Percentiles rank a stretch among this genome's conserved stretches.
phyloP scores from a whole-genome alignment of 1,140 invertebrate genomes.

The Cepaea nemoralis region DNA sequence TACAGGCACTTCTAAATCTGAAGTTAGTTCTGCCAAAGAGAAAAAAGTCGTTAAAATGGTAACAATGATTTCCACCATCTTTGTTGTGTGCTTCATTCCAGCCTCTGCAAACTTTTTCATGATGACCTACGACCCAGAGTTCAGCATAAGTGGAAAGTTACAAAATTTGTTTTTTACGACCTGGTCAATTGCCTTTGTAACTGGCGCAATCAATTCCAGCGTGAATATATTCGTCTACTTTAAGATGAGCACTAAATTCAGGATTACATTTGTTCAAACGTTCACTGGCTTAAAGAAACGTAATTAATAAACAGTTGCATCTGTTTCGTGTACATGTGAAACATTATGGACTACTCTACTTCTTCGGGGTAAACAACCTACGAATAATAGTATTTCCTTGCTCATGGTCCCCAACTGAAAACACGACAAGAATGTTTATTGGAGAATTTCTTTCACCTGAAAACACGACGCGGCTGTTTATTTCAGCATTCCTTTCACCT shows the following conservation, averaged over 20 bases:
- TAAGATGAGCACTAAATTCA: slow-evolving; percentile 27
- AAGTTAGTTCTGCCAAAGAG: not conserved
- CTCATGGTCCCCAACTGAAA: too few species aligned
- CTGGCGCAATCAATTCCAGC: not conserved
- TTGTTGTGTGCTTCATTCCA: slow-evolving; percentile 8
- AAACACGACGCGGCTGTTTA: too few species aligned
- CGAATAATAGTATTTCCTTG: too few species aligned
- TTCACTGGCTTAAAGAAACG: not conserved
- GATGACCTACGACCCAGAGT: slow-evolving; percentile 14
- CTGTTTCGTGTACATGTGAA: not conserved
- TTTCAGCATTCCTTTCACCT: too few species aligned
- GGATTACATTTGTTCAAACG: not conserved
- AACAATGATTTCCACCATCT: slow-evolving; percentile 1
- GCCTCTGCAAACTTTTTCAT: not conserved
- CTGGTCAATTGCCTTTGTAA: slow-evolving; percentile 11
- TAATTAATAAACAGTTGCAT: too few species aligned
- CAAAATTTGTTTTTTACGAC: not conserved
- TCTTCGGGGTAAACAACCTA: too few species aligned
- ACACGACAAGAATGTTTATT: too few species aligned
- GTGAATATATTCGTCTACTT: slow-evolving; percentile 12
- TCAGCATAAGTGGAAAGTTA: not conserved
- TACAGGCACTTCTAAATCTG: not conserved
- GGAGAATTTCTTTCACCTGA: too few species aligned
- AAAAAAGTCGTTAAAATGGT: slow-evolving; percentile 20
- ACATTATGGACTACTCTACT: too few species aligned